Base-by-base conservation (phyloP, 2,113 vertebrate genomes). In the Melanostigma gelatinosum region DNA sequence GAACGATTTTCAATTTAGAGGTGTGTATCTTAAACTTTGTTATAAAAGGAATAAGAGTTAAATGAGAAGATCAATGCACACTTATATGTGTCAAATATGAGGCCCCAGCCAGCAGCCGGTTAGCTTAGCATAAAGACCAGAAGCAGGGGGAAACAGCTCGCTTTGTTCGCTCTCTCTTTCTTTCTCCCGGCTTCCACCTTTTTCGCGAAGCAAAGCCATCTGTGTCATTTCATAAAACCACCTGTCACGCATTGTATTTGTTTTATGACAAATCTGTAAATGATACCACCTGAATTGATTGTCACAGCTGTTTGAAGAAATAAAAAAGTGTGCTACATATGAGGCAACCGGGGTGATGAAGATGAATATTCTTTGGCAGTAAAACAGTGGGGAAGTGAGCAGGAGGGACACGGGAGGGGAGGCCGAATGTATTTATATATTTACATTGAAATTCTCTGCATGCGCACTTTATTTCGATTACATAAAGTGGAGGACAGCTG, bases 401-500 rank as follows among this genome's bases (percentile, higher is more conserved):
- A 73, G 38, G 18, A 34, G 52, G 75, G 34, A 11, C 38, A 27
- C 27, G 9, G 24, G 65, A 78, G 58, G 15, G 60, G 29, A 40
- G 46, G 44, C 4, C 40, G 11, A 52, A 64, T 67, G 62, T 27
- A 79, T 84, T 67, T 76, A 32, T 34, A 55, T 20, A 75, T 38
- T 50, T 34, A 16, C 27, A 84, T 87, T 75, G 7, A 63, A 42
- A 87, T 52, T 85, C 82, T 50, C 42, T 29, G 66, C 80, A 80
- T 73, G 77, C 75, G 46, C 54, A 32, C 57, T 38, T 32, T 69
- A 44, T 80, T 87, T 77, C 16, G 1, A 76, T 77, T 77, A 68
- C 32, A 80, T 85, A 80, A 79, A 77, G 60, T 4, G 16, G 61
- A 75, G 29, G 85, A 80, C 82, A 80, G 88, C 65, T 82, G 88